phyloP scores from a whole-genome alignment of 2,113 vertebrate genomes.

The Hucho hucho region DNA sequence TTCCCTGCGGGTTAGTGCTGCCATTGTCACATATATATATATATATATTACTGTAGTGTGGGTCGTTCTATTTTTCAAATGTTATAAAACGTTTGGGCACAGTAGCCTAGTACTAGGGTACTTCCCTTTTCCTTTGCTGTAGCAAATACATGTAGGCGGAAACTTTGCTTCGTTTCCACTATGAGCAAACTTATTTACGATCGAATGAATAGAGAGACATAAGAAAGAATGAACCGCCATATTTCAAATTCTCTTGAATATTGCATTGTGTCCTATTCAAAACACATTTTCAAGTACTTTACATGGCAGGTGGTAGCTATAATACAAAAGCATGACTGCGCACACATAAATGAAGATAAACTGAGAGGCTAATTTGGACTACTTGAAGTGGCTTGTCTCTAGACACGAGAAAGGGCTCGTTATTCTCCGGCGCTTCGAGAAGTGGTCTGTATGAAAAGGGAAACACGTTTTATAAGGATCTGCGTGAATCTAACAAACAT shows the following conservation, averaged over 20 bases:
- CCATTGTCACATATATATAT: background rate
- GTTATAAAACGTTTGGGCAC: background rate
- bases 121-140: background rate
- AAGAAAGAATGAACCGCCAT: no score
- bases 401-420: background rate
- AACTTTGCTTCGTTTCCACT: background rate
- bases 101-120: background rate
- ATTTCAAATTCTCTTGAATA: background rate
- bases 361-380: background rate
- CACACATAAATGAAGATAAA: constrained; percentile 1
- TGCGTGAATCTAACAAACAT: background rate
- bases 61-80: background rate
- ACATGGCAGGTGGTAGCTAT: background rate
- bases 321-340: background rate
- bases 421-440: background rate
- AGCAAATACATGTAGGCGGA: background rate
- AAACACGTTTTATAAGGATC: background rate
- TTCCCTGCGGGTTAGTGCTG: background rate
- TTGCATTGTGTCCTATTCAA: background rate
- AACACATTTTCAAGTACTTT: background rate
- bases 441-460: background rate
- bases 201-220: background rate
- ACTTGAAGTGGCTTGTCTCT: constrained; percentile 1
- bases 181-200: background rate
- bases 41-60: background rate